phyloP scores from a whole-genome alignment of 1,140 invertebrate species.

The Pogonognathellus flavescens region DNA sequence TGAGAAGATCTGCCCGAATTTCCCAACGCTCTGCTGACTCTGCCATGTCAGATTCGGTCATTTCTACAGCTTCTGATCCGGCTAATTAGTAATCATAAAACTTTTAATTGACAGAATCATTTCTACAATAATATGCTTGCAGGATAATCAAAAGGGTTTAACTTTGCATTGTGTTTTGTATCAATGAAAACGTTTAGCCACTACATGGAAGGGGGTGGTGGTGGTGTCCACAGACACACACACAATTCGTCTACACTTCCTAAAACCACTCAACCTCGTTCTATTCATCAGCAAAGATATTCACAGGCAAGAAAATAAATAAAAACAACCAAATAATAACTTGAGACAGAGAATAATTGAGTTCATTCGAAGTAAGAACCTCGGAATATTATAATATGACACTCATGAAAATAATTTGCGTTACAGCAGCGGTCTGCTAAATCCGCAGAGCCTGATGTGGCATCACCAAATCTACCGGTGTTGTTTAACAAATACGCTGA shows the following conservation, averaged over 20 bases:
- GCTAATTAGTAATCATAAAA: constrained; percentile 61
- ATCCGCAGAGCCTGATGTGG: constrained; percentile 60
- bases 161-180: background rate
- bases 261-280: constrained; percentile 52
- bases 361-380: background rate
- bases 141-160: background rate
- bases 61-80: constrained; percentile 70
- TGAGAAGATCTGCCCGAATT: constrained; percentile 77
- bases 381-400: background rate
- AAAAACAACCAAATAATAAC: background rate
- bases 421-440: constrained; percentile 60
- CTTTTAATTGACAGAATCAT: background rate
- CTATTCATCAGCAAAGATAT: constrained; percentile 22
- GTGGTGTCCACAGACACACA: background rate
- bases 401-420: background rate
- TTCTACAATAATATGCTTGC: background rate
- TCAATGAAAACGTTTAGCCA: background rate
- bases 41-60: constrained; percentile 69
- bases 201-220: constrained; percentile 33
- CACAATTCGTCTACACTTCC: constrained; percentile 61
- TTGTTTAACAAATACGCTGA: constrained; percentile 81
- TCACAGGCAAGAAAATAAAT: background rate
- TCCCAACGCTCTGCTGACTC: constrained; percentile 81
- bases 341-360: background rate
- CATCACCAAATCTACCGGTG: constrained; percentile 73